Base-by-base conservation (phyloP, 2,888 invertebrate genomes). In the Oscheius sp. region DNA sequence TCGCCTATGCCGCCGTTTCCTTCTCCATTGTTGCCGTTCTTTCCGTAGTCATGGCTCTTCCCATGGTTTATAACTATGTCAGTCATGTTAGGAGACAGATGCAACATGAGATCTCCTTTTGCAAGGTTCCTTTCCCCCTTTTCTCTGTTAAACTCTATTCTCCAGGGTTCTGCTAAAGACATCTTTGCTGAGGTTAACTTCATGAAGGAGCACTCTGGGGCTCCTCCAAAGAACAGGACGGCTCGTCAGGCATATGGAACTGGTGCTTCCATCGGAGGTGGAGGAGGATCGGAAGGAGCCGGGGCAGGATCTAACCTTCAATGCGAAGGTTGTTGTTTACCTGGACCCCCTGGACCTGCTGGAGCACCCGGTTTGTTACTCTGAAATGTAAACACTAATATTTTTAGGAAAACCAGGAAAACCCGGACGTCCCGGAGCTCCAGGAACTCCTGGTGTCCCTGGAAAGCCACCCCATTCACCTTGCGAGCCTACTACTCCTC, bases 381-480 rank as follows among this genome's bases (percentile, higher is more conserved):
- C n/a, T n/a, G n/a, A n/a, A n/a, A n/a, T n/a, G n/a, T n/a, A n/a
- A n/a, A n/a, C n/a, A n/a, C n/a, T n/a, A n/a, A n/a, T n/a, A n/a
- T n/a, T n/a, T n/a, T n/a, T n/a, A n/a, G n/a, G n/a, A n/a, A 78
- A 77, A 75, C 80, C 82, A 51, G 82, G 82, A 72, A 73, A 77
- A 66, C 82, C 82, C 65, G 77, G 77, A 71, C 73, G 77, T 41
- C 77, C 77, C 61, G 77, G 77, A 75, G 77, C 77, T 44, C 77
- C 77, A 49, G 77, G 77, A 75, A 68, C 71, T 17, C 77, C 77
- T 59, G 77, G 79, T 72, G 71, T 71, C 22, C 80, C 80, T 67
- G 82, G 82, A 67, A 81, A 82, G 72, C 80, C 81, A 49, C 81
- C 82, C 56, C 70, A 71, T n/a, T n/a, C 81, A 45, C 84, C 84